Percentiles rank a stretch among this genome's conserved stretches.
phyloP scores from a whole-genome alignment of 2,797 vertebrate species.

The Gouania willdenowi region DNA sequence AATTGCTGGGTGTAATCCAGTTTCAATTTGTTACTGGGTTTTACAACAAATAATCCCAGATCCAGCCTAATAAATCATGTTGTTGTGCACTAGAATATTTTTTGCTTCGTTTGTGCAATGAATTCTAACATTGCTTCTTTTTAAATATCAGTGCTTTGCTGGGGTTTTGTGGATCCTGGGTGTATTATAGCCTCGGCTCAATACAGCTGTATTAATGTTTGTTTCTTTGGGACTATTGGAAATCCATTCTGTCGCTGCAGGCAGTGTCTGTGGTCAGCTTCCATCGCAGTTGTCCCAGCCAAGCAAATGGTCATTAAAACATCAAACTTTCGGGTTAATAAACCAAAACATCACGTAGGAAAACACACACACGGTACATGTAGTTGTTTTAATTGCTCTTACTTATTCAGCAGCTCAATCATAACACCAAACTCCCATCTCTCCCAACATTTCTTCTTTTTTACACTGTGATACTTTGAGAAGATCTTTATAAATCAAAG shows the following conservation, averaged over 20 bases:
- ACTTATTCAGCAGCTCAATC: slow-evolving; percentile 41
- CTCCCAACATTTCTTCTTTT: slow-evolving; percentile 38
- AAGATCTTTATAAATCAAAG: slow-evolving; percentile 51
- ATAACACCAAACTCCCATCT: too few relatives aligned
- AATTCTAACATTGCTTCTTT: slow-evolving; percentile 27
- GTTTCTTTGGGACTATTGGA: slow-evolving; percentile 62
- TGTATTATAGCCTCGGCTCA: slow-evolving; percentile 41
- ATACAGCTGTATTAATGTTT: slow-evolving; percentile 49
- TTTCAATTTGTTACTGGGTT: neutral
- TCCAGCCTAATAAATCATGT: slow-evolving; percentile 5
- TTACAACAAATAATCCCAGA: neutral
- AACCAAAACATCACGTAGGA: slow-evolving; percentile 29
- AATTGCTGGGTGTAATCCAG: too few relatives aligned
- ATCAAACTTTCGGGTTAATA: neutral
- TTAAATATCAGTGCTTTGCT: slow-evolving; percentile 21
- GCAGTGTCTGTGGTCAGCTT: slow-evolving; percentile 21
- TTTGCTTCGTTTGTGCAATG: slow-evolving; percentile 27
- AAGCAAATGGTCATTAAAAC: slow-evolving; percentile 4
- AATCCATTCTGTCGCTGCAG: slow-evolving; percentile 66
- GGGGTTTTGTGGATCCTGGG: slow-evolving; percentile 31
- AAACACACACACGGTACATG: slow-evolving; percentile 39
- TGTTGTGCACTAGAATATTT: slow-evolving; percentile 13
- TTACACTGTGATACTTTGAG: slow-evolving; percentile 42
- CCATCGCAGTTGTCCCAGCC: slow-evolving; percentile 40
- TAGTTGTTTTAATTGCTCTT: slow-evolving; percentile 69